Percentiles rank a stretch among this genome's conserved stretches.
Conservation (phyloP, 2,888 invertebrate genomes). For the Agrochola macilenta region DNA sequence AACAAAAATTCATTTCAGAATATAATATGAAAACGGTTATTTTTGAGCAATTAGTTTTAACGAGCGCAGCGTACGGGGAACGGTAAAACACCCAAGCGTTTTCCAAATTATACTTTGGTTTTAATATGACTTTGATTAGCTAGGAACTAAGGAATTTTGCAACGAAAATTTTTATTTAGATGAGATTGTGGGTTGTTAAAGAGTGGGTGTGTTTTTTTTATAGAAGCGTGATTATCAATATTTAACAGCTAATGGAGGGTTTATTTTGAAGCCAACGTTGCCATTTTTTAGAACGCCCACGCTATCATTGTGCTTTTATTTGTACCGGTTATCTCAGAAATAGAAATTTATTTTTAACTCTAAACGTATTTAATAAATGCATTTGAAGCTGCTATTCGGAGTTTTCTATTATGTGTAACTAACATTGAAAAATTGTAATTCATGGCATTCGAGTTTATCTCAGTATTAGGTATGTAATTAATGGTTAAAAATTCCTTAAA, state of each 20-base stretch:
- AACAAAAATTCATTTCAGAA: slow-evolving; percentile 74
- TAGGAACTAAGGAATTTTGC: slow-evolving; percentile 28
- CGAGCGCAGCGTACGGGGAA: slow-evolving; percentile 57
- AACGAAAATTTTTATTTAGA: slow-evolving; percentile 18
- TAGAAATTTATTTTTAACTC: not conserved
- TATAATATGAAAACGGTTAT: slow-evolving; percentile 63
- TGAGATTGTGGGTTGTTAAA: not conserved
- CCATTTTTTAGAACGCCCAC: not conserved
- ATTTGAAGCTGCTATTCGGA: not conserved
- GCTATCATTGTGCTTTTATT: not conserved
- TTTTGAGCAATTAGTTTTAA: slow-evolving; percentile 73
- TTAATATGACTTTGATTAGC: slow-evolving; percentile 62
- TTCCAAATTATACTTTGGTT: slow-evolving; percentile 54
- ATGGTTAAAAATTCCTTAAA: not conserved
- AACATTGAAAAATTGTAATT: not conserved
- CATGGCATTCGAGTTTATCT: not conserved
- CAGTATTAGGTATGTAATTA: too few relatives aligned
- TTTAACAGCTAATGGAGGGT: not conserved
- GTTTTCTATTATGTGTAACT: not conserved
- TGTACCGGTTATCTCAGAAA: not conserved
- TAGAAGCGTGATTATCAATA: not conserved
- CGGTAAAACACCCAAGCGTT: slow-evolving; percentile 37
- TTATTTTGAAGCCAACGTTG: not conserved
- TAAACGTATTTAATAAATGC: too few relatives aligned
- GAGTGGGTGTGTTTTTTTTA: not conserved